Evolutionary conservation across 1,140 invertebrate genomes (phyloP), one percentile per base, ranked within the genome.

Genomic region (Scaptomyza hsui): DNA sequence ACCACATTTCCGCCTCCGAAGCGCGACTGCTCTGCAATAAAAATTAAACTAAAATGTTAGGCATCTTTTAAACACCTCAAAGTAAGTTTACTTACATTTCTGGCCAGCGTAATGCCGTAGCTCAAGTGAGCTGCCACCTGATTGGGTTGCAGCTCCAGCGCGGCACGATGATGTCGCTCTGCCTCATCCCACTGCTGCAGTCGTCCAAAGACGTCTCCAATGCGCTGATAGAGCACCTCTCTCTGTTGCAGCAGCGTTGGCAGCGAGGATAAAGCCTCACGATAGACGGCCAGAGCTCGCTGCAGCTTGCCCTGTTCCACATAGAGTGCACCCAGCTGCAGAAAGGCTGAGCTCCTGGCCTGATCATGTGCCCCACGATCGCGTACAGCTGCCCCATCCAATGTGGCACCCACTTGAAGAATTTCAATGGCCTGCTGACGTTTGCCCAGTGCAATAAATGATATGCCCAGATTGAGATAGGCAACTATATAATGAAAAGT

Each of bases 401-500:
- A 93, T 29, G 95, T 94, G 5, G 96, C 94, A 73, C 97, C 98
- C 51, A 96, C 94, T 19, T 95, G 92, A 48, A 98, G 95, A 44
- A 97, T 95, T 72, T 95, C 94, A 32, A 95, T 95, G 9, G 98
- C 98, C 89, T 98, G 97, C 47, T 95, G 94, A 71, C 95, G 94
- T 45, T 95, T 93, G 9, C 97, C 97, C 48, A 96, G 93, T 6
- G 96, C 94, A 72, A 96, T 95, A 68, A 98, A 93, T 18, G 97
- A 95, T 67, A 97, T 95, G 1, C 97, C 98, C 78, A 99, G 93
- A 90, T 99, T 99, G 61, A 99, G 94, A 92, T 99, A 97, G 39
- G 98, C 98, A 94, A 98, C 97, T 98, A 94, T 12, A 9, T 1
- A 13, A 1, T 16, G 4, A 10, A 9, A 44, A 6, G 29, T 10